These are phyloP conservation scores for Oriolus oriolus DNA, from an alignment of 2,113 vertebrate genomes.

Conservation along the genomic window DNA sequence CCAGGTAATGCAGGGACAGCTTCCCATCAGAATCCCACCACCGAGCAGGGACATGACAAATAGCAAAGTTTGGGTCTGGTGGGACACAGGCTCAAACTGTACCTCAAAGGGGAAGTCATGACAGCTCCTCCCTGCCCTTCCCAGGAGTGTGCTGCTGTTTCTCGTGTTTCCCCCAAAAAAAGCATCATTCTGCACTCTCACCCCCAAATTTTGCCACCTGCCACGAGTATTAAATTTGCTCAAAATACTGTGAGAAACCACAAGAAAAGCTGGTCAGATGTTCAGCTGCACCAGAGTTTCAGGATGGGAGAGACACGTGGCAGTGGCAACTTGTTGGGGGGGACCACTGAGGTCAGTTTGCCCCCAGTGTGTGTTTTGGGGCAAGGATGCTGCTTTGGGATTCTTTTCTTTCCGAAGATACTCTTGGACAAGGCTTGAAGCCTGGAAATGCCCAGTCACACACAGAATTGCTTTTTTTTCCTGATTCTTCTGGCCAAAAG, in stretches of 20 bases:
- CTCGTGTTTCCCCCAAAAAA: background rate
- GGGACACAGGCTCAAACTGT: background rate
- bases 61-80: background rate
- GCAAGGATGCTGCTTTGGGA: background rate
- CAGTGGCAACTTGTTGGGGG: background rate
- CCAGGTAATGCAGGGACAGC: background rate
- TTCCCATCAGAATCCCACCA: background rate
- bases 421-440: background rate
- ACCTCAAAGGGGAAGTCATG: background rate
- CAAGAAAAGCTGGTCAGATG: background rate
- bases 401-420: background rate
- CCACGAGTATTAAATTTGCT: accelerated
- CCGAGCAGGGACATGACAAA: background rate
- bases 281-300: background rate
- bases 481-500: background rate
- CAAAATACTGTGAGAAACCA: background rate
- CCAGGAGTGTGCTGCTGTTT: background rate
- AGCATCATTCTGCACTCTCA: background rate
- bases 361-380: background rate
- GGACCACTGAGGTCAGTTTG: background rate
- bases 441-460: background rate
- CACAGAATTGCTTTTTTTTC: background rate
- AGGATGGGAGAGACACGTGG: accelerated
- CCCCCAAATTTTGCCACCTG: background rate
- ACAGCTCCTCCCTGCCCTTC: background rate